These are phyloP conservation scores for Drosophila watanabei DNA, from an alignment of 1,140 invertebrate genomes.

Conservation along the genomic window DNA sequence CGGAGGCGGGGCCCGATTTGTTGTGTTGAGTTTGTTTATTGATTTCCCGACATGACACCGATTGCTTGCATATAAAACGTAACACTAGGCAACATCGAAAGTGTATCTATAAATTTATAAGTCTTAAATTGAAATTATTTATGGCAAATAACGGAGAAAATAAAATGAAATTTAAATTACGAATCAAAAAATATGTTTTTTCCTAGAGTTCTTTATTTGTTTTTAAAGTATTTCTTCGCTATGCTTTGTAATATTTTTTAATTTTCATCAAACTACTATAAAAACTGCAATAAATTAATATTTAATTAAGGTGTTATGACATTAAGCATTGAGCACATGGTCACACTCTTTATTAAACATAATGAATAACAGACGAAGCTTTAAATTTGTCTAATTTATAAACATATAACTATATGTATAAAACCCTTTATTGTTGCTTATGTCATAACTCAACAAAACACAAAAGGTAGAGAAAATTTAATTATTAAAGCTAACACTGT, in stretches of 20 bases:
- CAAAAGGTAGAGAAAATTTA: too few relatives aligned
- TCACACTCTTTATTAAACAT: too few relatives aligned
- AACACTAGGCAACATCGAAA: not conserved
- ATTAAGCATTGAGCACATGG: not conserved
- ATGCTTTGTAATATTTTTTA: too few relatives aligned
- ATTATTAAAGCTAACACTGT: too few relatives aligned
- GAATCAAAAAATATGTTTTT: not conserved
- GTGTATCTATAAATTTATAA: not conserved
- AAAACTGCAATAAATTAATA: not conserved
- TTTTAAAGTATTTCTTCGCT: too few relatives aligned
- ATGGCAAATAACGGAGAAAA: not conserved
- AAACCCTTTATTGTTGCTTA: too few relatives aligned
- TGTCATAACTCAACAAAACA: too few relatives aligned
- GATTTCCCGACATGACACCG: slow-evolving; percentile 37
- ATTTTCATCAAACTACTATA: not conserved
- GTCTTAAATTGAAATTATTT: not conserved
- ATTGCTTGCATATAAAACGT: slow-evolving; percentile 13
- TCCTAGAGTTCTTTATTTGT: not conserved
- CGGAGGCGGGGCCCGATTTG: slow-evolving; percentile 19
- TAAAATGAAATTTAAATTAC: not conserved
- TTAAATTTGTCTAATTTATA: too few relatives aligned
- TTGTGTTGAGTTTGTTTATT: slow-evolving; percentile 47
- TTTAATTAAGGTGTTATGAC: not conserved
- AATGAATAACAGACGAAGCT: too few relatives aligned
- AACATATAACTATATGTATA: too few relatives aligned